Evolutionary conservation across 1,140 invertebrate species (phyloP), one percentile per base, ranked within the genome.

Genomic region (Drosophila chauvacae): DNA sequence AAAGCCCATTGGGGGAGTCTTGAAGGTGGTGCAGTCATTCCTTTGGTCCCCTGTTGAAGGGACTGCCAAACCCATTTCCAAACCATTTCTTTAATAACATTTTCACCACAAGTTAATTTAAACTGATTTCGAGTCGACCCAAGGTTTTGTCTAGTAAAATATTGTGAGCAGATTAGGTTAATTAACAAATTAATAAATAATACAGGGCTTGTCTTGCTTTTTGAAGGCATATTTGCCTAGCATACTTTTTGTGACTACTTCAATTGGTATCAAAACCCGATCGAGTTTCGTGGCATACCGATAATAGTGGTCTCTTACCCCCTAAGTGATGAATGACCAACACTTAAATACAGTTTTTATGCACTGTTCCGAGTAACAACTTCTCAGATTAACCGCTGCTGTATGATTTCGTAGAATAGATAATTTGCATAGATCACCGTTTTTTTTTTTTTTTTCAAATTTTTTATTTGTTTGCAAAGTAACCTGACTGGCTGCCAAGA

Each of bases 391-490:
- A 4, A 45, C 9, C 42, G 18, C 23, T 10, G 7, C 30, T 30
- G 1, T 30, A 30, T 30, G 7, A 30, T 30, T 30, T 30, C 30
- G 33, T 10, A 28, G n/a, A 41, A 18, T 13, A 26, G 7, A 18
- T 37, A 33, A 16, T n/a, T 37, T n/a, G 14, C 4, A 10, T 4
- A 55, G 16, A 23, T 28, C n/a, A 20, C 1, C 13, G 14, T 33
- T 50, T 47, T 62, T 64, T 71, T 47, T 62, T 64, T 71, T 84
- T 69, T 37, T 55, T 81, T 59, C 41, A 78, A 81, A 61, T 88
- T 77, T 83, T 87, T 86, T 87, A 80, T 80, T 87, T 88, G 71
- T 80, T 87, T 87, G 84, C 83, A 84, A 83, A 60, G 80, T 80
- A 77, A 77, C 83, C 56, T 66, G 76, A 60, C 37, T 50, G 68